These are phyloP conservation scores for Drosophila pruinosa DNA, from an alignment of 1,140 invertebrate species.

Conservation along the genomic window DNA sequence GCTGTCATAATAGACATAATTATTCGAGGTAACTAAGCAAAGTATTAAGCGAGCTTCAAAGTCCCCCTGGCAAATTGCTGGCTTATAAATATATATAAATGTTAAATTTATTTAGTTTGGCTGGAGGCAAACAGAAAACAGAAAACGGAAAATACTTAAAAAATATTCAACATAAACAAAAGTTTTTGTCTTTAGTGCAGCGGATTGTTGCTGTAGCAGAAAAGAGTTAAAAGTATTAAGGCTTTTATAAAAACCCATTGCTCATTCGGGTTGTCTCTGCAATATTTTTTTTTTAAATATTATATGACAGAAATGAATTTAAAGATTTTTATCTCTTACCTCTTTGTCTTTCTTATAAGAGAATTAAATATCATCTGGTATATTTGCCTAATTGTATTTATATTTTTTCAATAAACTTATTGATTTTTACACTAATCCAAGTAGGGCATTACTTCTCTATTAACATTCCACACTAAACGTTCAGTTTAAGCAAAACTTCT, in stretches of 20 bases:
- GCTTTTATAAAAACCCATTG: too few relatives aligned
- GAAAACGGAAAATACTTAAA: neutral
- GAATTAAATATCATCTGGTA: too few relatives aligned
- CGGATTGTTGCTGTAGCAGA: too few relatives aligned
- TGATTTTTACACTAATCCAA: too few relatives aligned
- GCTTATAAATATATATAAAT: conserved; percentile 21
- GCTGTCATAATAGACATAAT: conserved; percentile 55
- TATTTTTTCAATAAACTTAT: too few relatives aligned
- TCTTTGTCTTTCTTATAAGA: too few relatives aligned
- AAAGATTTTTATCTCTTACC: too few relatives aligned
- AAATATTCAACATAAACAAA: neutral
- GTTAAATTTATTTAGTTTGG: conserved; percentile 33
- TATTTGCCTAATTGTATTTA: too few relatives aligned
- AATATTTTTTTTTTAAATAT: too few relatives aligned
- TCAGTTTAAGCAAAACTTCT: neutral
- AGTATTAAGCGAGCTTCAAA: conserved; percentile 50
- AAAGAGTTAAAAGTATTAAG: too few relatives aligned
- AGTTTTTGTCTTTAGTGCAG: neutral
- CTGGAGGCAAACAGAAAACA: neutral
- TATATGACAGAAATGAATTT: too few relatives aligned
- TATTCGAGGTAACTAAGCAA: conserved; percentile 54
- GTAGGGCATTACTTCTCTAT: neutral
- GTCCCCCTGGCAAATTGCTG: conserved; percentile 27
- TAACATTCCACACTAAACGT: neutral
- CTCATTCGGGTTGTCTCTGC: too few relatives aligned